Evolutionary conservation across 2,113 vertebrate genomes (phyloP), one percentile per base, ranked within the genome.

Genomic region (Myiopsitta monachus): DNA sequence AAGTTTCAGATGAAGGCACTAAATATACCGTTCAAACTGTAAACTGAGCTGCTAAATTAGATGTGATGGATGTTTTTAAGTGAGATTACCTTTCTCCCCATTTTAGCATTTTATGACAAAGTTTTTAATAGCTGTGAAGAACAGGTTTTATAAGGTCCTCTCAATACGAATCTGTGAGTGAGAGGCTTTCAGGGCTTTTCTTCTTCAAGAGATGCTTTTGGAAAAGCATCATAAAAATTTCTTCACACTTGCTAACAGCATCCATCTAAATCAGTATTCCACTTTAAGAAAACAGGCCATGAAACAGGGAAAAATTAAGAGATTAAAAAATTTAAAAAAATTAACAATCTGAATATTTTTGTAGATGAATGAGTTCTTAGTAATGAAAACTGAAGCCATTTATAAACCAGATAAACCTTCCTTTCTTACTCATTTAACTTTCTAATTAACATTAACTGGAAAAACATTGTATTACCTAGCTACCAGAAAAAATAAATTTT

Each of bases 171-270:
- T 27, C 9, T 67, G 19, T 74, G n/a, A 80, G 19, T 67, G 52
- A 67, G 9, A 74, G 17, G 24, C 30, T 74, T 21, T 73, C 36
- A 39, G 24, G 9, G 11, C 36, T 76, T 72, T 76, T 44, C 46
- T 61, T 77, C 41, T 39, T 39, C 21, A 10, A 24, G 21, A 73
- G 8, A 76, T 33, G 7, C 1, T 83, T 83, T 87, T 33, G 31
- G 33, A 31, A 83, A 86, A 88, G 88, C 96, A 70, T 17, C 46
- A 86, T 80, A 94, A 96, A 63, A 41, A 86, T 77, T 93, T 96
- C 54, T 80, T 80, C 80, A 92, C 43, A 43, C 10, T 73, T 30
- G 68, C 23, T 69, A 80, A 36, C 41, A 67, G 81, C 38, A 72
- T 23, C 54, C 21, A 91, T 46, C 69, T 33, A 57, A 79, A 31